A percentile compares a stretch with the other conserved stretches of the same genome.
Conservation (phyloP, 2,888 invertebrate species). For the Brachyopa scutellaris region DNA sequence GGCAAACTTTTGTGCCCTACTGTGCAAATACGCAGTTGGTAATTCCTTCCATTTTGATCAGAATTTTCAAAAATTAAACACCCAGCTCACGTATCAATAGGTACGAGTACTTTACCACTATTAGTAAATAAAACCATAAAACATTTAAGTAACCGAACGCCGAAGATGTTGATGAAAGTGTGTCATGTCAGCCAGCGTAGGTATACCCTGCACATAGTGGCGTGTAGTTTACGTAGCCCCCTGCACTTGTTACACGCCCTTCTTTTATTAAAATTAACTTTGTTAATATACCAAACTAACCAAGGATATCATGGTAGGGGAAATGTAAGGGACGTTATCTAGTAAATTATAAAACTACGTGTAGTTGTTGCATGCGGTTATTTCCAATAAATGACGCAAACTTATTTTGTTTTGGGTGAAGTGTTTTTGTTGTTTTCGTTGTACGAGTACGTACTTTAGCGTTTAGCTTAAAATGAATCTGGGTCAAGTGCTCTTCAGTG, state of each 20-base stretch:
- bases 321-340: not conserved
- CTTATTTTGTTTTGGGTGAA: not conserved
- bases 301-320: not conserved
- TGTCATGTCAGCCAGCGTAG: not conserved
- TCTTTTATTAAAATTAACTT: not conserved
- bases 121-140: constrained; percentile 18
- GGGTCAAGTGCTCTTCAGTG: constrained; percentile 11
- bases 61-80: constrained; percentile 12
- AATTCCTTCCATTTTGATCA: not conserved
- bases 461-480: not conserved
- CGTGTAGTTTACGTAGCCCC: not conserved
- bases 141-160: not conserved
- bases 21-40: not conserved
- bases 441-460: not conserved
- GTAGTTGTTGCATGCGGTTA: not conserved
- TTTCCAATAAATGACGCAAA: constrained; percentile 19
- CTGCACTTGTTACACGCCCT: constrained; percentile 2
- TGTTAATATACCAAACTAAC: not conserved
- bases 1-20: not conserved
- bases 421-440: not conserved
- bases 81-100: constrained; percentile 16
- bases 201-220: not conserved
- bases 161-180: constrained; percentile 6
- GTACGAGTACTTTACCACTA: not conserved
- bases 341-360: not conserved